Conservation (phyloP, 2,797 vertebrate genomes). For the Gila robusta region DNA sequence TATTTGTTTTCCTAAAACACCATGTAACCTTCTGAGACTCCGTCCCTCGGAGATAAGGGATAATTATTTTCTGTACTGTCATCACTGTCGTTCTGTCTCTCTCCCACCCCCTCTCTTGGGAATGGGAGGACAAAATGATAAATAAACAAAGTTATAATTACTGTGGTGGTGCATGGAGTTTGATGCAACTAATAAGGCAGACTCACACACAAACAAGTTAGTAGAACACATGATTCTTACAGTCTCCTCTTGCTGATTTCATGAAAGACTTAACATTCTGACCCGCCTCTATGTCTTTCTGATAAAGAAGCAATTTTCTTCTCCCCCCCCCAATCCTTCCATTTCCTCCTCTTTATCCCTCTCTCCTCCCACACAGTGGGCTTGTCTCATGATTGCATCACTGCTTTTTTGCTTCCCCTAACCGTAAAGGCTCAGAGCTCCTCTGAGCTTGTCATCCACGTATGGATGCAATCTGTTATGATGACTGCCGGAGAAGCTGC, state of each 20-base stretch:
- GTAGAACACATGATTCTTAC: background rate
- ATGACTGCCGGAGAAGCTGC: constrained; percentile 15
- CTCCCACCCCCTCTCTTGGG: background rate
- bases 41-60: constrained; percentile 4
- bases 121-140: constrained; percentile 31
- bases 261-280: constrained; percentile 18
- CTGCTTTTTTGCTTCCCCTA: constrained; percentile 18
- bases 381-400: constrained; percentile 32
- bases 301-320: constrained; percentile 22
- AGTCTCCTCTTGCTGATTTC: background rate
- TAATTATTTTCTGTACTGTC: constrained; percentile 49
- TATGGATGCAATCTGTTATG: constrained; percentile 37
- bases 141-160: constrained; percentile 39
- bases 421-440: constrained; percentile 17
- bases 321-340: background rate
- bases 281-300: background rate
- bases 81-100: constrained; percentile 40
- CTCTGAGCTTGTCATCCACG: constrained; percentile 21
- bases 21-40: constrained; percentile 25
- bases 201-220: background rate
- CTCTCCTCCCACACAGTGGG: constrained; percentile 37
- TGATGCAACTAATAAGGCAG: constrained; percentile 3
- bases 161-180: background rate
- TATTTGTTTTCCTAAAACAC: constrained; percentile 39
- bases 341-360: constrained; percentile 12